Evolutionary conservation across 1,140 invertebrate genomes (phyloP).

Genomic region (Philotrypesis tridentata): DNA sequence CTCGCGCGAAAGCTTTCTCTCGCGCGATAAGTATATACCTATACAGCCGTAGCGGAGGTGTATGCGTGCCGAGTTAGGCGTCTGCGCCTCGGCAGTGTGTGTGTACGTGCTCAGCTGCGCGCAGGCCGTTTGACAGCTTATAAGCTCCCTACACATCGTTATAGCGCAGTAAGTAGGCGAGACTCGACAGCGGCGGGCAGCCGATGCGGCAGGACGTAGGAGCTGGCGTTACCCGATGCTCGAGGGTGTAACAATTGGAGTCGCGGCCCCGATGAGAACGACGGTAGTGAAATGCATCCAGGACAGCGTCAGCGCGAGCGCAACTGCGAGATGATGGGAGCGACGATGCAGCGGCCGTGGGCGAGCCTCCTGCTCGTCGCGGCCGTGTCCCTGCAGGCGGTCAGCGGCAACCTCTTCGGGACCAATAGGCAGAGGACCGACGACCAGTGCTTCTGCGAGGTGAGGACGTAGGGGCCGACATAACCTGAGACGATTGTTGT

Average conservation of each 20-base stretch:
- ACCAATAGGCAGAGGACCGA: constrained; percentile 51
- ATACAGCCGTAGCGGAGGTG: neutral
- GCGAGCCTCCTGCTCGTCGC: neutral
- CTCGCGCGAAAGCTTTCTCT: too few species aligned
- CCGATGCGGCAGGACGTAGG: neutral
- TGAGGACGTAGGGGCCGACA: constrained; percentile 49
- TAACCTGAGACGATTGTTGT: constrained; percentile 45
- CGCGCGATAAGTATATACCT: too few species aligned
- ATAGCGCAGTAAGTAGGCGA: too few species aligned
- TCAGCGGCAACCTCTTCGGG: constrained; percentile 63
- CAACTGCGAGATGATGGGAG: constrained; percentile 42
- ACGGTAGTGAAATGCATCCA: constrained; percentile 14
- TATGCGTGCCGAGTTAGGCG: neutral
- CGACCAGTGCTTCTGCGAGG: constrained; percentile 71
- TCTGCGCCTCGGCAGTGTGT: neutral
- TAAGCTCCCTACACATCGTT: too few species aligned
- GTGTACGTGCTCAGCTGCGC: constrained; percentile 7
- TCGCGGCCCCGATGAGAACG: constrained; percentile 8
- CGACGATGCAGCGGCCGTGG: neutral
- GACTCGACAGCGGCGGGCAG: too few species aligned
- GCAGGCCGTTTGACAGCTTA: neutral
- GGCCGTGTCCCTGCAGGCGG: constrained; percentile 41
- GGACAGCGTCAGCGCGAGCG: too few species aligned
- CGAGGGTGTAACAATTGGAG: neutral
- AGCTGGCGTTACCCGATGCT: neutral